Base-by-base conservation (phyloP, 2,113 vertebrate genomes). In the Amblyornis subalaris region DNA sequence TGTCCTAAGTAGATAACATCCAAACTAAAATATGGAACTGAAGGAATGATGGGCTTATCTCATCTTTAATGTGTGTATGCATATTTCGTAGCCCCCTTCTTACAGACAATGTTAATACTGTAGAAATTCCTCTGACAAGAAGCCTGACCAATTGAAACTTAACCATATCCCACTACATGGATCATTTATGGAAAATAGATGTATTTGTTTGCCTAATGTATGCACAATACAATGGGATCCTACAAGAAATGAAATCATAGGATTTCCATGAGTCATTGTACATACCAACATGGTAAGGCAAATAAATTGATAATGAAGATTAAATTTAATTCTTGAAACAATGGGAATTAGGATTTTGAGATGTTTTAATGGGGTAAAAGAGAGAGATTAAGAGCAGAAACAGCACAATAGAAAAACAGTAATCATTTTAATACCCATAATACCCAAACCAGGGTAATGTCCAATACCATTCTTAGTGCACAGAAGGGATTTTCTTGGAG, bases 401-500 rank as follows among this genome's bases (percentile, higher is more conserved):
- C 12, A 76, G 78, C 74, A 73, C 26, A 57, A 53, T 15, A 82
- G 35, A 14, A 85, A 70, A 94, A 29, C 21, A 92, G 10, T 33
- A 48, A 19, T 47, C 12, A 28, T 0, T 57, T n/a, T n/a, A n/a
- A n/a, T n/a, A n/a, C n/a, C n/a, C n/a, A n/a, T n/a, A n/a, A n/a
- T n/a, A n/a, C n/a, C 28, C 33, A 78, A 54, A 58, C 33, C 58
- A 74, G 77, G n/a, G 12, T 31, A 78, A 44, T 7, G 36, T 72
- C 58, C 54, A 61, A 23, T 48, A 42, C 3, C 0, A 0, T 45
- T 55, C 53, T 57, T 87, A 64, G 42, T 42, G 51, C 22, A 70
- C 18, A 83, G n/a, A 33, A 75, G 47, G 22, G 29, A 57, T 93
- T 83, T 91, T 91, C 54, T 54, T 72, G 87, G 25, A 40, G 48